Percentiles rank a stretch among this genome's conserved stretches.
Conservation (phyloP, 2,797 vertebrate species). For the Carapus acus region DNA sequence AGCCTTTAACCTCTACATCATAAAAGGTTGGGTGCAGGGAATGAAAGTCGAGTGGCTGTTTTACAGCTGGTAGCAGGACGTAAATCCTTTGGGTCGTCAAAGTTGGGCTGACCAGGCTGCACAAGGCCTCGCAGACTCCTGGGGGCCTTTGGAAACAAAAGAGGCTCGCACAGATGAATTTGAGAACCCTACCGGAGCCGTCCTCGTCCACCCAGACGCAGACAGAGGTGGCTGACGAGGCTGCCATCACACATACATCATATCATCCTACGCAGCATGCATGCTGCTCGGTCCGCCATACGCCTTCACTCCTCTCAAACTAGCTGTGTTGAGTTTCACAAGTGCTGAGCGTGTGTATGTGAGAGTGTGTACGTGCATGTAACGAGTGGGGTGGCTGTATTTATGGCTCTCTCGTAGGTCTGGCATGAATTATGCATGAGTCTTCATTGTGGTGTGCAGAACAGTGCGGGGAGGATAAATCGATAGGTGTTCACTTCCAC, state of each 20-base stretch:
- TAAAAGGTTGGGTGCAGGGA: conserved; percentile 47
- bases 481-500: conserved; percentile 60
- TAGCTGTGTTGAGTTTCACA: conserved; percentile 32
- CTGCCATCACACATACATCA: conserved; percentile 5
- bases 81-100: conserved; percentile 55
- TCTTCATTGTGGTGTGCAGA: conserved; percentile 31
- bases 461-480: conserved; percentile 62
- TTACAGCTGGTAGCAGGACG: conserved; percentile 42
- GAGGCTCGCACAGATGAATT: conserved; percentile 13
- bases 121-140: conserved; percentile 24
- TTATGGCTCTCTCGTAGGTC: conserved; percentile 60
- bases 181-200: conserved; percentile 8
- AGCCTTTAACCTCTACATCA: conserved; percentile 29
- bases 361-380: too few species aligned
- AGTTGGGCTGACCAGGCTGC: conserved; percentile 13
- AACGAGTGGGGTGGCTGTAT: conserved; percentile 47
- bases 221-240: background rate
- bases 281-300: too few species aligned
- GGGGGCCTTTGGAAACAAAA: conserved; percentile 30
- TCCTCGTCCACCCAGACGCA: conserved; percentile 6
- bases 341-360: conserved; percentile 45
- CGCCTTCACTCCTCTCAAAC: conserved; percentile 20
- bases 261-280: conserved; percentile 15
- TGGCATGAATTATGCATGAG: conserved; percentile 63
- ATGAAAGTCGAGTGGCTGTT: conserved; percentile 53